These are phyloP conservation scores for Liparis tanakae DNA, from an alignment of 2,797 vertebrate genomes.

Conservation along the genomic window DNA sequence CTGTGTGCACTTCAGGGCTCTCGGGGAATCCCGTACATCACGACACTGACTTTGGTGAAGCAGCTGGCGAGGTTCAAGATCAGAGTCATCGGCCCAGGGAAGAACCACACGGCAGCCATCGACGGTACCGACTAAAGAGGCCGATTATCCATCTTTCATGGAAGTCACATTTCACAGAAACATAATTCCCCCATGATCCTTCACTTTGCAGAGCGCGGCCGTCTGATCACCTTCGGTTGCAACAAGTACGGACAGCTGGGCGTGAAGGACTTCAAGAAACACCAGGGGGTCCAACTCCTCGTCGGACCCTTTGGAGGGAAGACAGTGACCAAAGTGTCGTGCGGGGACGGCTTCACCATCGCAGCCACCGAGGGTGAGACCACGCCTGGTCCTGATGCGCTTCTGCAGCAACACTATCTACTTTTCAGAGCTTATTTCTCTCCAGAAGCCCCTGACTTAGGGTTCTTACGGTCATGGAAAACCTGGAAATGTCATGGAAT, in stretches of 20 bases:
- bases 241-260: conserved; percentile 98
- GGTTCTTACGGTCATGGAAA: too few species aligned
- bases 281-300: conserved; percentile 92
- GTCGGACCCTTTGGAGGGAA: conserved; percentile 95
- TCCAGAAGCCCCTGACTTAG: too few species aligned
- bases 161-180: neutral
- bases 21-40: conserved; percentile 92
- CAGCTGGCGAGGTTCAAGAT: conserved; percentile 95
- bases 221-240: conserved; percentile 95
- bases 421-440: neutral
- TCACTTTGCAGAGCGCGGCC: conserved; percentile 87
- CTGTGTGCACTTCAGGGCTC: conserved; percentile 81
- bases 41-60: conserved; percentile 93
- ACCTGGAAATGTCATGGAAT: too few species aligned
- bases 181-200: neutral
- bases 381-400: neutral
- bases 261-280: conserved; percentile 96
- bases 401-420: neutral
- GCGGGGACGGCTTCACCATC: conserved; percentile 97
- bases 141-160: neutral
- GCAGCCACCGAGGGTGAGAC: conserved; percentile 93
- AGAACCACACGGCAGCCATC: conserved; percentile 95
- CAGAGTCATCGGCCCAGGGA: conserved; percentile 90
- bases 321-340: conserved; percentile 92
- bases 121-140: conserved; percentile 84